Evolutionary conservation across 2,113 vertebrate genomes (phyloP).

Genomic region (Gasterosteus aculeatus): DNA sequence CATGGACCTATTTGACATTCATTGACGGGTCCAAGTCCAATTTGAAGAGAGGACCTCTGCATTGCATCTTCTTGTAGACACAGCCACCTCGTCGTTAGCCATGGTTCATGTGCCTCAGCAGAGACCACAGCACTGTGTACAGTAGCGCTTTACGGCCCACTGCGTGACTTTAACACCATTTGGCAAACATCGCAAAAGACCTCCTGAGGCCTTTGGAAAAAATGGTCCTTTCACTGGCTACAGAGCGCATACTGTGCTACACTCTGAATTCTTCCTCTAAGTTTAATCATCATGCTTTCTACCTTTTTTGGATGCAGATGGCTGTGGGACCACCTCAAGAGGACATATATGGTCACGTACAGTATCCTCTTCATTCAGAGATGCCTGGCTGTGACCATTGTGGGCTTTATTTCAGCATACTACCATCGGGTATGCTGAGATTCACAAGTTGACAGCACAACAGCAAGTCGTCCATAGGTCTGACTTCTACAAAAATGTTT

Average conservation of each 20-base stretch:
- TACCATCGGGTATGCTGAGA: not conserved
- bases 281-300: slow-evolving; percentile 25
- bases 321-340: slow-evolving; percentile 24
- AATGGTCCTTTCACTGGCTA: slow-evolving; percentile 46
- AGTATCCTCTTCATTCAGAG: slow-evolving; percentile 34
- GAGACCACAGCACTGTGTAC: slow-evolving; percentile 35
- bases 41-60: slow-evolving; percentile 5
- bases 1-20: not conserved
- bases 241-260: slow-evolving; percentile 47
- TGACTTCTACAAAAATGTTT: not conserved
- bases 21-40: not conserved
- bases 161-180: slow-evolving; percentile 41
- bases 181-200: slow-evolving; percentile 33
- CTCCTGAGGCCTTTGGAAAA: slow-evolving; percentile 36
- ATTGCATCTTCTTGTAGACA: slow-evolving; percentile 11
- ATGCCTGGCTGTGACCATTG: slow-evolving; percentile 24
- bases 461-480: not conserved
- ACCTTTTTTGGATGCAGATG: slow-evolving; percentile 42
- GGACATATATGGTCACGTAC: slow-evolving; percentile 50
- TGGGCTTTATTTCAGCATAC: slow-evolving; percentile 23
- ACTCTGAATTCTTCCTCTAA: slow-evolving; percentile 19
- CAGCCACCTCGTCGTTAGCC: slow-evolving; percentile 22
- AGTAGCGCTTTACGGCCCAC: slow-evolving; percentile 40
- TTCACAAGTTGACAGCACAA: not conserved
- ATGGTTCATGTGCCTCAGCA: slow-evolving; percentile 15